phyloP scores from a whole-genome alignment of 2,797 vertebrate species.

The Darevskia nairensis region DNA sequence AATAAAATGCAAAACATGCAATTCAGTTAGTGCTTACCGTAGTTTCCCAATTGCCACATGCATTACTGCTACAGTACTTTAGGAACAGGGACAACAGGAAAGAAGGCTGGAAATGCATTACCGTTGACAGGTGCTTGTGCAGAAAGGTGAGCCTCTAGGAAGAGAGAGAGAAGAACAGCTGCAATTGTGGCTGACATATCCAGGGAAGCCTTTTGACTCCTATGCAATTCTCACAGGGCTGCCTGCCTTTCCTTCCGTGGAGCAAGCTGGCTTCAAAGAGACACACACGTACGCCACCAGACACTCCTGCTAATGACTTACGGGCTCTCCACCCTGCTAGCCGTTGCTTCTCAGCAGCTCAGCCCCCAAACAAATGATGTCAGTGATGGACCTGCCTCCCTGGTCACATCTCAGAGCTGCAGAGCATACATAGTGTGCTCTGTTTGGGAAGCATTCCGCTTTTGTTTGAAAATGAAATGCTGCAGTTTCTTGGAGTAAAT shows the following conservation, averaged over 20 bases:
- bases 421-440: constrained; percentile 10
- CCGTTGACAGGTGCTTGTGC: constrained; percentile 71
- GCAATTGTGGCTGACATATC: constrained; percentile 69
- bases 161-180: constrained; percentile 55
- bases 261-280: neutral
- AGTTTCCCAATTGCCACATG: constrained; percentile 6
- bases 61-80: neutral
- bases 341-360: constrained; percentile 51
- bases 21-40: too few relatives aligned
- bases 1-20: neutral
- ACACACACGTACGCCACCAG: neutral
- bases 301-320: constrained; percentile 30
- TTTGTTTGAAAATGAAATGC: neutral
- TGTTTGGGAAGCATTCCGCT: constrained; percentile 16
- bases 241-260: neutral
- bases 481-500: neutral
- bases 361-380: constrained; percentile 74
- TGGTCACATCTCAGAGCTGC: constrained; percentile 49
- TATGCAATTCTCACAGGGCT: neutral
- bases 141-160: constrained; percentile 59
- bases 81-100: constrained; percentile 15
- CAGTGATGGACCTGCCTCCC: constrained; percentile 67
- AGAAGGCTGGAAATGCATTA: constrained; percentile 68
- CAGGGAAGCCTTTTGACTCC: constrained; percentile 43
- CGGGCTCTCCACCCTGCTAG: constrained; percentile 25